Conservation (phyloP, 1,140 invertebrate species). For the Frieseomelitta varia region DNA sequence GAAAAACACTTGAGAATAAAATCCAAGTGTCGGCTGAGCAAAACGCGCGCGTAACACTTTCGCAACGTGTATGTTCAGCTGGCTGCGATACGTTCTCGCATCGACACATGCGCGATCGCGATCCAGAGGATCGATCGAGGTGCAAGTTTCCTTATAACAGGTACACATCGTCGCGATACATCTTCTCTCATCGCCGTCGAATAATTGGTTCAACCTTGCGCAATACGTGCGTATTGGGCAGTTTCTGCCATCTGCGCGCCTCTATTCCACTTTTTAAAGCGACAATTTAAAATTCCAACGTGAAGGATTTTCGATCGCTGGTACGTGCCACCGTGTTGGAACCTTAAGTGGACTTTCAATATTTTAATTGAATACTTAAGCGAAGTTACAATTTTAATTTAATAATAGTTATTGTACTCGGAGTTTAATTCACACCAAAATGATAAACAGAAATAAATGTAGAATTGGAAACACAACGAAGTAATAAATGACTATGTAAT, state of each 20-base stretch:
- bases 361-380: no score
- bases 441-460: no score
- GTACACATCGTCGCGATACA: constrained; percentile 19
- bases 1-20: constrained; percentile 8
- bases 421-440: no score
- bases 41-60: constrained; percentile 55
- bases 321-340: no score
- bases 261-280: neutral
- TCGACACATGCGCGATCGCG: constrained; percentile 12
- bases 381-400: no score
- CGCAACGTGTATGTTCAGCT: constrained; percentile 45
- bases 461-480: no score
- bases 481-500: no score
- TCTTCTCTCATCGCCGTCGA: constrained; percentile 30
- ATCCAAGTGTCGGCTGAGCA: neutral
- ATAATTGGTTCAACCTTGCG: constrained; percentile 54
- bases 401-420: no score
- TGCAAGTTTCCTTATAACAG: constrained; percentile 62
- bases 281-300: neutral
- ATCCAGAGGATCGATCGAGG: constrained; percentile 33
- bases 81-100: constrained; percentile 47
- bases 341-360: no score
- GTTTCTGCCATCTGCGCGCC: neutral
- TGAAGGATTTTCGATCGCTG: neutral
- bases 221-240: constrained; percentile 28